These are phyloP conservation scores for Aphaenogaster floridana DNA, from an alignment of 1,140 invertebrate species.

Conservation along the genomic window DNA sequence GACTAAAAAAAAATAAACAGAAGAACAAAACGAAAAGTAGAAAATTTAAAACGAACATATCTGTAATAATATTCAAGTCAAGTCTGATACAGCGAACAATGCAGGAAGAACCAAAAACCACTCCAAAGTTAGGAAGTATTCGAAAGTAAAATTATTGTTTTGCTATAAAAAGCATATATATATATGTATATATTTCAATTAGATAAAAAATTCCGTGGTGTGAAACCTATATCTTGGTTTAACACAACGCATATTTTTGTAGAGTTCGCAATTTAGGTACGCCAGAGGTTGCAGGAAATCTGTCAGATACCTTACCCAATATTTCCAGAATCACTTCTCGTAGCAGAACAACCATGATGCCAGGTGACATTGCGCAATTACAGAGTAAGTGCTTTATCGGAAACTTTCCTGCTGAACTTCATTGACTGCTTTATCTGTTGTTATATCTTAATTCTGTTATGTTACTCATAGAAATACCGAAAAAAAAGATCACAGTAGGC, in stretches of 20 bases:
- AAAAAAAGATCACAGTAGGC: background rate
- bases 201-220: background rate
- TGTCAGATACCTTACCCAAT: background rate
- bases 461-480: background rate
- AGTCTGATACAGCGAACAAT: background rate
- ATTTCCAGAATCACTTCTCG: background rate
- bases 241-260: background rate
- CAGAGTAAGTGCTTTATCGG: background rate
- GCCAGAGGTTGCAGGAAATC: background rate
- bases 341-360: constrained; percentile 24
- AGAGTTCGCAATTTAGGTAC: background rate
- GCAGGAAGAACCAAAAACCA: constrained; percentile 21
- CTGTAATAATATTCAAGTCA: background rate
- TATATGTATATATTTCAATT: background rate
- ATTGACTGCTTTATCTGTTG: background rate
- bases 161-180: background rate
- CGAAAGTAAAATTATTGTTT: constrained; percentile 25
- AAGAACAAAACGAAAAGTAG: background rate
- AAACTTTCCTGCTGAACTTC: background rate
- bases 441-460: background rate
- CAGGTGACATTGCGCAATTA: background rate
- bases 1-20: background rate
- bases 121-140: background rate
- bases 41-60: background rate
- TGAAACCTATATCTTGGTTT: background rate